Base-by-base conservation (phyloP, 2,113 vertebrate species). In the Caranx ignobilis region DNA sequence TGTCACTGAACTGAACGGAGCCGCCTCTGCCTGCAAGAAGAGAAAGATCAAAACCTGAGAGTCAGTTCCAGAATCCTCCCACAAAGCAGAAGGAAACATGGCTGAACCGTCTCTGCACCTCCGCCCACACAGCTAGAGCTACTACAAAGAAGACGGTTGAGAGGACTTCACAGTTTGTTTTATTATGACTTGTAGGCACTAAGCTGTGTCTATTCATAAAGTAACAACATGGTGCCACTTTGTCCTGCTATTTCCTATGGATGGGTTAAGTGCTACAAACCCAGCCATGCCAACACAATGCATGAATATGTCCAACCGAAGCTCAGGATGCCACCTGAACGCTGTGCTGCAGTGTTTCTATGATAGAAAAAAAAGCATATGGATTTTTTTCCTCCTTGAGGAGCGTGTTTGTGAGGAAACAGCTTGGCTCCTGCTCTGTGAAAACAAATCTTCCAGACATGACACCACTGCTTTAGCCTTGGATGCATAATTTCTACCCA, bases 41-140 rank as follows among this genome's bases (percentile, higher is more conserved):
- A 71, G 48, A 57, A n/a, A 60, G 61, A 79, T 79, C 21, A 76
- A 72, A 72, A 64, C 26, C 16, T 43, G 2, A 48, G 48, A 75
- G 60, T 75, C 35, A 71, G 65, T 77, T 75, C 60, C 41, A 77
- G 39, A 59, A 72, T 77, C 52, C 61, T 75, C 35, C 43, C 77
- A 86, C 60, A 72, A 65, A 72, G 52, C 72, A 67, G 37, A 59
- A 63, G 41, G 55, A 86, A 73, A 78, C 54, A 72, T 66, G 57
- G 37, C 26, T 79, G 71, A 81, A 83, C 77, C 71, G 70, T 64
- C 74, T 56, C 63, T 6, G 37, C 62, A 73, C 74, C 77, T 81
- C 71, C 79, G 47, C 79, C 84, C 73, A 87, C 77, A 11, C 54
- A 56, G 39, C 48, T 26, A 19, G 1, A 79, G 67, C 66, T 60